Percentiles rank a stretch among this genome's conserved stretches.
Evolutionary conservation across 2,888 invertebrate species (phyloP).

Genomic region (Oscheius sp.): DNA sequence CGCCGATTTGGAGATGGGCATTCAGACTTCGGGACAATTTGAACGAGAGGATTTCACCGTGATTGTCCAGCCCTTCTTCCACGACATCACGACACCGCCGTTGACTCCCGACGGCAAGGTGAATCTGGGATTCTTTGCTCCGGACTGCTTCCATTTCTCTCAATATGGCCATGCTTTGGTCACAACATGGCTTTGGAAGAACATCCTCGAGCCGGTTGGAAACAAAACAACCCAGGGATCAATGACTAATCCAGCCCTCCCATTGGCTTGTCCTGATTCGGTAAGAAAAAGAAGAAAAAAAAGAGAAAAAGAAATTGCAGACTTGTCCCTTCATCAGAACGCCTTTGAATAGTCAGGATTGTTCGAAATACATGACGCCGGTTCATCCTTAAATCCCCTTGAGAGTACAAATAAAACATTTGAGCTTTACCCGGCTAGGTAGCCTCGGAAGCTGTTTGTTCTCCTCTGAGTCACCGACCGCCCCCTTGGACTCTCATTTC

Average conservation of each 20-base stretch:
- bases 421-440: background rate
- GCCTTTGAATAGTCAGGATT: constrained; percentile 49
- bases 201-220: constrained; percentile 59
- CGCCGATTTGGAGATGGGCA: constrained; percentile 42
- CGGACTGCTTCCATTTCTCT: constrained; percentile 67
- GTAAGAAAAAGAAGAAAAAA: constrained; percentile 24
- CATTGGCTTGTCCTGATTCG: constrained; percentile 56
- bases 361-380: constrained; percentile 49
- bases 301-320: constrained; percentile 33
- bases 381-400: background rate
- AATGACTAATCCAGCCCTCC: constrained; percentile 39
- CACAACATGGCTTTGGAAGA: constrained; percentile 59
- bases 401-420: background rate
- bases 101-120: constrained; percentile 32
- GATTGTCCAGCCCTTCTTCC: constrained; percentile 61
- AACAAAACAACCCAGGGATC: constrained; percentile 47
- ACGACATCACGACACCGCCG: constrained; percentile 50
- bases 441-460: background rate
- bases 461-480: background rate
- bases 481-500: background rate
- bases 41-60: constrained; percentile 61
- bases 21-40: constrained; percentile 47
- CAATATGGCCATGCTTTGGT: constrained; percentile 60
- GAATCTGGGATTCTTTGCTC: constrained; percentile 50
- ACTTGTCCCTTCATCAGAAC: constrained; percentile 58